These are phyloP conservation scores for Nothobranchius kuhntae DNA, from an alignment of 2,113 vertebrate species.

Conservation along the genomic window DNA sequence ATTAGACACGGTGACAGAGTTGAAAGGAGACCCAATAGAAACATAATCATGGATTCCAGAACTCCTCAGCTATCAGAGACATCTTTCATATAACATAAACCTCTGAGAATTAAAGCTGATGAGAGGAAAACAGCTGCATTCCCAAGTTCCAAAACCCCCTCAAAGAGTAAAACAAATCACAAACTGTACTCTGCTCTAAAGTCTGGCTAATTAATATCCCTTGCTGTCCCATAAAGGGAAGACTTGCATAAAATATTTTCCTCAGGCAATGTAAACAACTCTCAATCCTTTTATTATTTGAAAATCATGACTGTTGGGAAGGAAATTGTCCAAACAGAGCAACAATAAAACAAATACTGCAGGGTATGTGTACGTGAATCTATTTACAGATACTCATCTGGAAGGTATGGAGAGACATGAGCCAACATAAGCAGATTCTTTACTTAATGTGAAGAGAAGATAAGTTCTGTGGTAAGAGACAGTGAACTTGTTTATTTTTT, in stretches of 20 bases:
- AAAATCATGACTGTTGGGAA: constrained; percentile 10
- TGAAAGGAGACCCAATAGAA: constrained; percentile 59
- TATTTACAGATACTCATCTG: constrained; percentile 38
- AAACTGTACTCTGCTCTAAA: constrained; percentile 22
- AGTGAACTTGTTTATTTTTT: background rate
- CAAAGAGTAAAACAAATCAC: constrained; percentile 19
- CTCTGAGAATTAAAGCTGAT: constrained; percentile 37
- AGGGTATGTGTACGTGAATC: constrained; percentile 17
- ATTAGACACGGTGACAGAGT: constrained; percentile 61
- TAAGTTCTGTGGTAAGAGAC: background rate
- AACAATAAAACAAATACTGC: constrained; percentile 11
- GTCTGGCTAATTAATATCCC: constrained; percentile 35
- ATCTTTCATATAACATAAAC: constrained; percentile 47
- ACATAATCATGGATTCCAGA: constrained; percentile 45
- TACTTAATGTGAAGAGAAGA: background rate
- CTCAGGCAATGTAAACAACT: constrained; percentile 12
- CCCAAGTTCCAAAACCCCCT: constrained; percentile 16
- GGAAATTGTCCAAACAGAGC: constrained; percentile 37
- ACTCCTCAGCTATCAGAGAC: constrained; percentile 46
- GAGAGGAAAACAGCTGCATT: constrained; percentile 33
- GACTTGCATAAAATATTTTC: constrained; percentile 2
- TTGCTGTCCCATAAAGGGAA: constrained; percentile 6
- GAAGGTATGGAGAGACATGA: constrained; percentile 6
- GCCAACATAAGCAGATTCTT: background rate
- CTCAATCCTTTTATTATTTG: background rate